Evolutionary conservation across 2,888 invertebrate genomes (phyloP), one percentile per base, ranked within the genome.

Genomic region (Venusia cambrica): DNA sequence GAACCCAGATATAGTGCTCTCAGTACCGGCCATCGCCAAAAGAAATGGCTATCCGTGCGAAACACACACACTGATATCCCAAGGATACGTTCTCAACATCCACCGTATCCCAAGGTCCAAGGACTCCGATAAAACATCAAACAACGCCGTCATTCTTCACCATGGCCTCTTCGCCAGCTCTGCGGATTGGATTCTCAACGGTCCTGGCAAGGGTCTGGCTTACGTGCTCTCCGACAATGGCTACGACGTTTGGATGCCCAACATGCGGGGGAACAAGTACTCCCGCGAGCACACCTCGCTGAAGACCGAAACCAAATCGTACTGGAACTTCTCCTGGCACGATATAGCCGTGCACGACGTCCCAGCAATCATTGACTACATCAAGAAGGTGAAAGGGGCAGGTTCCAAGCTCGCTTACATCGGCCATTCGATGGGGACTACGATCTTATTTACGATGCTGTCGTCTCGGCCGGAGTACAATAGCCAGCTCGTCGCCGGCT

Each of bases 351-450:
- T 90, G 2, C 90, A 93, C 62, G 98, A 99, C 75, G 62, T 97
- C n/a, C 97, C 98, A 1, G 93, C 95, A 0, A 90, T 90, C 51
- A 90, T 98, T 28, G 92, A 97, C 60, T 92, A 94, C 37, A 79
- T 88, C 5, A 45, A 67, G 8, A 57, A 65, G 4, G 29, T 62
- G 0, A 85, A 83, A 56, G 74, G 73, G n/a, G 28, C 48, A 2
- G 52, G 48, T 7, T 57, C 73, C 1, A 71, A 75, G 45, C 72
- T 87, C 5, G 88, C 90, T 31, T 97, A 96, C 68, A 88, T 97
- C 9, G 98, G 97, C 0, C 97, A 97, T 73, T 97, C 96, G 0
- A 97, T 97, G 92, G 97, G 97, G 0, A 94, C 94, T 0, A 93
- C 94, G 0, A 90, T 92, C 64, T 90, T 93, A 40, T 93, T 92